A percentile compares a stretch with the other conserved stretches of the same genome.
These are phyloP conservation scores for Mesembrinibis cayennensis DNA, from an alignment of 2,113 vertebrate species.

Conservation along the genomic window DNA sequence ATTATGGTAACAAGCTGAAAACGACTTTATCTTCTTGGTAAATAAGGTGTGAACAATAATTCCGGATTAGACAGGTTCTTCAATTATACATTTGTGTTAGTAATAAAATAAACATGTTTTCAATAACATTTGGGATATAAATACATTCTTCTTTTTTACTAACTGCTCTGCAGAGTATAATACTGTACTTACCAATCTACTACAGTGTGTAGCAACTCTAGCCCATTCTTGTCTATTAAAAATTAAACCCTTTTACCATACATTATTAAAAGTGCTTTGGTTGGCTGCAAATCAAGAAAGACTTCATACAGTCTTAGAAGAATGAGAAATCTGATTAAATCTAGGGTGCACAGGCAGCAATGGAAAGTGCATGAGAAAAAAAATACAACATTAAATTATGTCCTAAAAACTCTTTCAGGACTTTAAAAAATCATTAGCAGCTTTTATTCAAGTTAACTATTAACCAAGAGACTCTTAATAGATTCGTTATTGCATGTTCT, in stretches of 20 bases:
- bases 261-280: conserved; percentile 78
- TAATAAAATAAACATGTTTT: conserved; percentile 74
- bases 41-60: conserved; percentile 71
- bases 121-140: conserved; percentile 72
- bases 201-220: conserved; percentile 48
- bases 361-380: conserved; percentile 53
- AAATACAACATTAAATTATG: conserved; percentile 65
- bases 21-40: conserved; percentile 45
- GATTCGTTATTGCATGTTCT: neutral
- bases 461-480: conserved; percentile 47
- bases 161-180: conserved; percentile 19
- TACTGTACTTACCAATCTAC: conserved; percentile 62
- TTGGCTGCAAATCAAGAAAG: conserved; percentile 76
- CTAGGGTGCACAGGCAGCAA: conserved; percentile 55
- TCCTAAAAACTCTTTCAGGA: conserved; percentile 65
- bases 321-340: conserved; percentile 69
- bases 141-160: conserved; percentile 55
- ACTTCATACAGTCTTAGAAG: conserved; percentile 71
- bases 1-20: conserved; percentile 26
- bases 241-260: conserved; percentile 77
- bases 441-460: conserved; percentile 66
- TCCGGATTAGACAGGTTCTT: conserved; percentile 67
- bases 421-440: conserved; percentile 62
- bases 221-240: conserved; percentile 76
- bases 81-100: conserved; percentile 75